These are phyloP conservation scores for Zosterops borbonicus DNA, from an alignment of 2,113 vertebrate genomes.

Conservation along the genomic window DNA sequence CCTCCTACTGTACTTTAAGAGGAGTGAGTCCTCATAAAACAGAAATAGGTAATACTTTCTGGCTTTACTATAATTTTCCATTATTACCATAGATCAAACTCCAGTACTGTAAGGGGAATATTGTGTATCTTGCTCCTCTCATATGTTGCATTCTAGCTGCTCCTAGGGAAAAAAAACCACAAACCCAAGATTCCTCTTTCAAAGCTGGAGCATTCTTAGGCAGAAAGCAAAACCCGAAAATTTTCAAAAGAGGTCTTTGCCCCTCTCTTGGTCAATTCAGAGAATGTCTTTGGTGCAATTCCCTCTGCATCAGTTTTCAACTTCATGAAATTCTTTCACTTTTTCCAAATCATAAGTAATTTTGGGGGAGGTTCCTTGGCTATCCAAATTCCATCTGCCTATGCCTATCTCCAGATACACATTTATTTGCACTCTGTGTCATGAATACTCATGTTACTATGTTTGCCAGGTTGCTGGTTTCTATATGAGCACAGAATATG, in stretches of 20 bases:
- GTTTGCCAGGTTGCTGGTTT: not conserved
- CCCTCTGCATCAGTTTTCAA: not conserved
- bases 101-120: not conserved
- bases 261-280: not conserved
- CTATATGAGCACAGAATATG: not conserved
- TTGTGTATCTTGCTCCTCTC: not conserved
- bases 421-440: not conserved
- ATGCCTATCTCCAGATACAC: not conserved
- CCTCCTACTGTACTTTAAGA: not conserved
- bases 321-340: not conserved
- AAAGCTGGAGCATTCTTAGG: not conserved
- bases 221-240: not conserved
- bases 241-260: not conserved
- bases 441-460: rapidly evolving
- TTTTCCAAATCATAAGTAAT: not conserved
- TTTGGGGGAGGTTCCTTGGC: not conserved
- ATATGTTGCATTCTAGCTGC: not conserved
- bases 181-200: not conserved
- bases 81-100: not conserved
- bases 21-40: not conserved
- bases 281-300: not conserved
- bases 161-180: not conserved
- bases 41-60: not conserved
- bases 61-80: not conserved
- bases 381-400: not conserved